Evolutionary conservation across 1,140 invertebrate genomes (phyloP).

Genomic region (Drosophila erecta): DNA sequence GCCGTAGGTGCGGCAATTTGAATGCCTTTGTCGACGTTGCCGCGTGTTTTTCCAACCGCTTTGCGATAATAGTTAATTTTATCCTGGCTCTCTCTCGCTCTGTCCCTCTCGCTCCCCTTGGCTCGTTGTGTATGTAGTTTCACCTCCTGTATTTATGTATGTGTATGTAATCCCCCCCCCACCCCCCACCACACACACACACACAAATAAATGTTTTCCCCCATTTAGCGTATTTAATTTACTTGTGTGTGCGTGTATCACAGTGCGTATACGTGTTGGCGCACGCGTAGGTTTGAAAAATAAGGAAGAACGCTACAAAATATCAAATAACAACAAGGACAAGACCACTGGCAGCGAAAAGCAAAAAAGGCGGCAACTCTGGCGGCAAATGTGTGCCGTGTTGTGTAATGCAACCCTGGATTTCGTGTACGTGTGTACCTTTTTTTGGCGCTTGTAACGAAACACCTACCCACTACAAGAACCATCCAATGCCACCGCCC

Average conservation of each 20-base stretch:
- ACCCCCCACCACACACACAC: constrained; percentile 13
- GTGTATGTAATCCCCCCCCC: background rate
- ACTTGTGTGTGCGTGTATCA: constrained; percentile 37
- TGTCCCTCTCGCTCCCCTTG: constrained; percentile 22
- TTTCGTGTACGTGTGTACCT: constrained; percentile 83
- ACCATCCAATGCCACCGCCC: constrained; percentile 35
- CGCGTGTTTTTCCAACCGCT: constrained; percentile 79
- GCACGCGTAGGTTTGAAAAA: constrained; percentile 71
- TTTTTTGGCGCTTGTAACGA: constrained; percentile 80
- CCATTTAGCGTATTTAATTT: constrained; percentile 80
- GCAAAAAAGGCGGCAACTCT: constrained; percentile 36
- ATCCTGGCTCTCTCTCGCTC: constrained; percentile 41
- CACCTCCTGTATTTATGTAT: constrained; percentile 7
- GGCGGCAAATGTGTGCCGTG: constrained; percentile 74
- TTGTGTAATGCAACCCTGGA: constrained; percentile 84
- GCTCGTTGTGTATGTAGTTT: constrained; percentile 44
- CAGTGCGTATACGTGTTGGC: constrained; percentile 59
- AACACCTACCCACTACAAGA: constrained; percentile 55
- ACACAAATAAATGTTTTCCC: constrained; percentile 65
- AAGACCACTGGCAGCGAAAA: constrained; percentile 11
- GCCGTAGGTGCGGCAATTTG: constrained; percentile 73
- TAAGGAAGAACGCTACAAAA: constrained; percentile 35
- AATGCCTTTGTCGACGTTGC: constrained; percentile 64
- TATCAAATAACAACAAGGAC: constrained; percentile 20
- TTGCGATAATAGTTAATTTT: constrained; percentile 83